Evolutionary conservation across 2,888 invertebrate genomes (phyloP), one percentile per base, ranked within the genome.

Genomic region (Pollenia labialis): DNA sequence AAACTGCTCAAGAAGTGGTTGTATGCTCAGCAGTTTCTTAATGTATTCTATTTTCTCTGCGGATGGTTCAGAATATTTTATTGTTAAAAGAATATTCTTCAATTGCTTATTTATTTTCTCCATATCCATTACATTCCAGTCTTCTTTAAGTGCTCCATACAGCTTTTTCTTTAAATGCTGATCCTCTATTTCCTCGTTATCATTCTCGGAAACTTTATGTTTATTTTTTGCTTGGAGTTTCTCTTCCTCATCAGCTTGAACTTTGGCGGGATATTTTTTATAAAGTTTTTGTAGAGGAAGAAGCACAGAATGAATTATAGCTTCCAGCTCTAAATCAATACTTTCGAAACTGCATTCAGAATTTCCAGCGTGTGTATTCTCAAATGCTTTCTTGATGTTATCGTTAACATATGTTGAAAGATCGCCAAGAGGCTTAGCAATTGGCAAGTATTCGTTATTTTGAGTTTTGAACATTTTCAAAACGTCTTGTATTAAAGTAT

Each of bases 1-100:
- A 71, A 96, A 96, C 93, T 98, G 98, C 82, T 97, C 95, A 77
- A 99, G 93, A 44, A 98, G 93, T 0, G 98, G 97, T 11, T 95
- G 89, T 16, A 93, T 72, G 0, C 89, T 89, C 0, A 90, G 88
- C 0, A 93, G 83, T 32, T 91, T 91, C 2, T 89, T 89, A 18
- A 91, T 82, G 75, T 89, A 90, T 0, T 74, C 40, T 12, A 90
- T 42, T 80, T 91, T 91, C 4, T 90, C 85, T 6, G 68, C 23
- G 0, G 90, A 89, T 64, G 94, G 91, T 12, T 94, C 86, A 50
- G 93, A 93, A 85, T 94, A 92, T 16, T 95, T 92, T 76, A 94
- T 93, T 75, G 93, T 92, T 0, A 91, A 82, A 8, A 94, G 88
- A 62, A 95, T 91, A 85, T 90, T 91, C 44, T 93, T 90, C 0